Conservation (phyloP, 2,113 vertebrate species). For the Sylvilagus bachmani region DNA sequence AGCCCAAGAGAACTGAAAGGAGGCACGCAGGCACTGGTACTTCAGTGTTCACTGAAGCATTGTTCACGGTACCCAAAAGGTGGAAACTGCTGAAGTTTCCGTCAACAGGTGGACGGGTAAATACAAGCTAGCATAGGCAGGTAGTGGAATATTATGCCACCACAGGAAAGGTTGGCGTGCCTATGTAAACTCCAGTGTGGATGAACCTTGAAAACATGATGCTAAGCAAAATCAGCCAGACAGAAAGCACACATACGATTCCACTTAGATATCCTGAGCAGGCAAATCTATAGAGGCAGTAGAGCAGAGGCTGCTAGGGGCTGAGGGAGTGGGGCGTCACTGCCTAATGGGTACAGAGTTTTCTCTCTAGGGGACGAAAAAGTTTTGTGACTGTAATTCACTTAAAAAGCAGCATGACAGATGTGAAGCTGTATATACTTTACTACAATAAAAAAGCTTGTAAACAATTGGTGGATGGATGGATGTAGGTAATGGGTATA, state of each 20-base stretch:
- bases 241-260: neutral
- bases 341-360: neutral
- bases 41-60: neutral
- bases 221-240: neutral
- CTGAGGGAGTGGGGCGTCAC: neutral
- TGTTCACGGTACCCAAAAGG: neutral
- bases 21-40: no score
- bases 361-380: neutral
- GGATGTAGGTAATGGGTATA: neutral
- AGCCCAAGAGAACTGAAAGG: neutral
- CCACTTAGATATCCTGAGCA: neutral
- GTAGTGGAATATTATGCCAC: neutral
- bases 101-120: neutral
- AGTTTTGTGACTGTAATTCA: neutral
- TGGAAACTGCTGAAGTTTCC: neutral
- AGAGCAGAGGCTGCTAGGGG: neutral
- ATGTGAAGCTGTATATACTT: conserved; percentile 12
- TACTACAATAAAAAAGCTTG: neutral
- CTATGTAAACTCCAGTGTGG: neutral
- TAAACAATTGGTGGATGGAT: neutral
- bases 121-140: neutral
- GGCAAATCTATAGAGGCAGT: neutral
- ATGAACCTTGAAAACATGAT: neutral
- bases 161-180: neutral
- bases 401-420: neutral